Base-by-base conservation (phyloP, 2,888 invertebrate genomes). In the Alviniconcha strummeri region DNA sequence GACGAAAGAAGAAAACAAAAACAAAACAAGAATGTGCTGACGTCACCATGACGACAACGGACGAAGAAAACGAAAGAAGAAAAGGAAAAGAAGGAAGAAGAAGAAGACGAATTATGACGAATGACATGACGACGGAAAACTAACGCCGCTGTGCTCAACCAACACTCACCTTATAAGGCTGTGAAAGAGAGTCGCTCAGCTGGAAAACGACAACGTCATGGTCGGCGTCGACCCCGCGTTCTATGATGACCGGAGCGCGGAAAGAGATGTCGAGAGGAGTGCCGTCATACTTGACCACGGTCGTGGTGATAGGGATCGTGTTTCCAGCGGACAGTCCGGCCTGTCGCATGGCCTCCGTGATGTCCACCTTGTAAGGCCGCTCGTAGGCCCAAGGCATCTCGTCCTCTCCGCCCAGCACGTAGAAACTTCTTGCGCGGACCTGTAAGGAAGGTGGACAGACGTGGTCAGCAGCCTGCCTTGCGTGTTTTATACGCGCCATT, bases 351-450 rank as follows among this genome's bases (percentile, higher is more conserved):
- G 84, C 84, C 13, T 87, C 84, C 11, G 88, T 87, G 57, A 87
- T 84, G 77, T 88, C 88, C 57, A 83, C 80, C 60, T 85, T 84
- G 82, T 85, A 86, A n/a, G 84, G 64, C 4, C 88, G 82, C 69
- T 88, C 86, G 79, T 86, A 88, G 4, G 86, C 86, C 88, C 88
- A 88, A 3, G 88, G 86, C 88, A 87, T 88, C 67, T 88, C 88
- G 7, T 36, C 82, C 57, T 81, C 74, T 11, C 88, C 88, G 36
- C 88, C 88, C 36, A 88, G 84, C 13, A 87, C 55, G 80, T 80
- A 79, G 84, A 87, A 86, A n/a, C 36, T 72, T 6, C 88, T 85
- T 52, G 74, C 54, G 74, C 3, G 7, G 52, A 74, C 13, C 52
- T 52, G 74, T 6, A 15, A 52, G 52, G 54, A 36, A 74, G 52